Conservation (phyloP, 2,113 vertebrate species). For the Ctenodactylus gundi region DNA sequence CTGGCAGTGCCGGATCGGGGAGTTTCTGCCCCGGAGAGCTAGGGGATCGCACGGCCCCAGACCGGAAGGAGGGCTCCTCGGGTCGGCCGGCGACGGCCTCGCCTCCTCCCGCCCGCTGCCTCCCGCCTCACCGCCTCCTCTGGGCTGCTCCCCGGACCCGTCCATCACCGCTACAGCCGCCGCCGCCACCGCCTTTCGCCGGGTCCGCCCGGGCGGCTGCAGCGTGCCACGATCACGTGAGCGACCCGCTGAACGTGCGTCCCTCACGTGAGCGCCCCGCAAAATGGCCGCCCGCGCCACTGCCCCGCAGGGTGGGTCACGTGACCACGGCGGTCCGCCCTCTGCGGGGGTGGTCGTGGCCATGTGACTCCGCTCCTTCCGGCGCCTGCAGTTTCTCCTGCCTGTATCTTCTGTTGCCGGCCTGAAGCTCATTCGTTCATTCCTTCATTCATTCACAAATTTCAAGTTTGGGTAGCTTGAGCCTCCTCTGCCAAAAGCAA, state of each 20-base stretch:
- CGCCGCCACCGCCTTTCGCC: constrained; percentile 65
- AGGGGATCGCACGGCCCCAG: constrained; percentile 3
- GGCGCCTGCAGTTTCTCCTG: not conserved
- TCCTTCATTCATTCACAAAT: not conserved
- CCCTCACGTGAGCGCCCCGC: constrained; percentile 71
- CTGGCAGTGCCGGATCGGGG: constrained; percentile 41
- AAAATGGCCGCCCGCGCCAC: constrained; percentile 48
- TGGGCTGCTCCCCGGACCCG: constrained; percentile 71
- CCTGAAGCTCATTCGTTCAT: not conserved
- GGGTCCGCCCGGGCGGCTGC: constrained; percentile 72
- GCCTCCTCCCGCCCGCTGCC: constrained; percentile 46
- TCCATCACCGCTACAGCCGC: constrained; percentile 72
- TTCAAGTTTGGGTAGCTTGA: not conserved
- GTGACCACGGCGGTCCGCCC: fast-evolving
- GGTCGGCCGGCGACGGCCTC: not conserved
- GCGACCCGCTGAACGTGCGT: constrained; percentile 29
- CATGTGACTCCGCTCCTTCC: not conserved
- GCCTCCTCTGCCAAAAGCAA: constrained; percentile 51
- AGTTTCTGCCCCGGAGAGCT: constrained; percentile 8
- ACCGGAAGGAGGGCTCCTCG: not conserved
- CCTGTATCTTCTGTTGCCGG: not conserved
- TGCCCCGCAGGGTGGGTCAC: constrained; percentile 36
- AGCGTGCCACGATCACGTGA: constrained; percentile 72
- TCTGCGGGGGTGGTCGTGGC: fast-evolving
- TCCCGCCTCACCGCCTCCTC: constrained; percentile 74